Percentiles rank a stretch among this genome's conserved stretches.
phyloP scores from a whole-genome alignment of 2,888 invertebrate genomes.

The Tryphoninae sp. region DNA sequence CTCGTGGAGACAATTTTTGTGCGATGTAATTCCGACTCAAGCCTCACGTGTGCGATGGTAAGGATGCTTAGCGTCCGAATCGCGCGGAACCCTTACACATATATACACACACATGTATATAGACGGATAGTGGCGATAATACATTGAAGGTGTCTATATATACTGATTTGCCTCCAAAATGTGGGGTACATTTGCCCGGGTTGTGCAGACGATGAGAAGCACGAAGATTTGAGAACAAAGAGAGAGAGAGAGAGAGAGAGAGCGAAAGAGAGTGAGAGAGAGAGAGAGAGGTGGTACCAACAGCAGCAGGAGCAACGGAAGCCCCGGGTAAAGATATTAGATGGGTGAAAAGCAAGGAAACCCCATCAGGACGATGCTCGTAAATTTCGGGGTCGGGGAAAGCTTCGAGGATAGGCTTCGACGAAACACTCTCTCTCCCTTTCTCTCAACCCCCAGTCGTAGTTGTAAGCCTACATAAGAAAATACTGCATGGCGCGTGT shows the following conservation, averaged over 20 bases:
- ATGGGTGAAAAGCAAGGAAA: slow-evolving; percentile 77
- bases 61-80: no score
- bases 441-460: slow-evolving; percentile 21
- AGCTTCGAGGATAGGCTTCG: slow-evolving; percentile 65
- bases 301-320: not conserved
- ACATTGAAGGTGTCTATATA: slow-evolving; percentile 9
- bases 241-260: not conserved
- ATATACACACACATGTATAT: no score
- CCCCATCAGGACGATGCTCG: slow-evolving; percentile 78
- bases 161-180: slow-evolving; percentile 16
- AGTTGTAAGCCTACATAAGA: slow-evolving; percentile 75
- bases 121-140: not conserved
- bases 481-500: slow-evolving; percentile 75
- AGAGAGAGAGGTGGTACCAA: no score
- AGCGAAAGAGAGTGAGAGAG: no score
- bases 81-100: no score
- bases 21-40: no score
- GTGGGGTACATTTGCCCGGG: slow-evolving; percentile 28
- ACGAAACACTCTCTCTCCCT: slow-evolving; percentile 72
- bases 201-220: slow-evolving; percentile 46
- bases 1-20: no score
- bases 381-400: slow-evolving; percentile 73
- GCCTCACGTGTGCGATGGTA: no score
- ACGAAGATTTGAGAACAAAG: slow-evolving; percentile 67
- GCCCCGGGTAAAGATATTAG: slow-evolving; percentile 77